Evolutionary conservation across 1,140 invertebrate genomes (phyloP).

Genomic region (Meloidogyne floridensis): DNA sequence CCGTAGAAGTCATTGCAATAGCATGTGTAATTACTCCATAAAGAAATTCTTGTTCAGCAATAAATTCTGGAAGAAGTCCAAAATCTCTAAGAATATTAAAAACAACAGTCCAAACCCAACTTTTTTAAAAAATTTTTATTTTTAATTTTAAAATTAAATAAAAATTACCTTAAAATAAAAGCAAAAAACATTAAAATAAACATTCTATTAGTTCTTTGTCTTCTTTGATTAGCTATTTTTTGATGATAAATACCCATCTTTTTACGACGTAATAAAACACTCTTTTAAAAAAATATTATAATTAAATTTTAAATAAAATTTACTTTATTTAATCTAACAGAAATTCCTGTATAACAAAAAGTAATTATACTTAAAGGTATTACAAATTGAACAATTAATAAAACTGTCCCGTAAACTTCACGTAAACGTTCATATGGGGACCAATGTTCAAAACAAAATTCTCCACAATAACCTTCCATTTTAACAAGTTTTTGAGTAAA

Average conservation of each 20-base stretch:
- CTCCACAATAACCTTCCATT: constrained; percentile 58
- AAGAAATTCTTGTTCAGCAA: constrained; percentile 62
- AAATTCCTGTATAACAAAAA: constrained; percentile 63
- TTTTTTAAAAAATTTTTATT: constrained; percentile 67
- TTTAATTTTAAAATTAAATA: constrained; percentile 55
- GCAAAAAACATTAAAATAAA: constrained; percentile 58
- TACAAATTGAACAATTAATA: constrained; percentile 60
- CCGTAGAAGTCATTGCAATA: constrained; percentile 70
- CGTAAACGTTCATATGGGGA: constrained; percentile 45
- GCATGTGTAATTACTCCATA: constrained; percentile 70
- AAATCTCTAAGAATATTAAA: constrained; percentile 70
- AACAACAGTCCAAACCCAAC: constrained; percentile 70
- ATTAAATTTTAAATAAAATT: not conserved
- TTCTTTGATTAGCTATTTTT: constrained; percentile 52
- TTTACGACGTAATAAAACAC: constrained; percentile 53
- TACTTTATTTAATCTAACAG: constrained; percentile 54
- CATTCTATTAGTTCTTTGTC: constrained; percentile 65
- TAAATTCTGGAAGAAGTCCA: constrained; percentile 63
- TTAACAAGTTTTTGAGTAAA: constrained; percentile 56
- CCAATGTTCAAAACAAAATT: constrained; percentile 61
- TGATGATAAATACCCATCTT: constrained; percentile 54
- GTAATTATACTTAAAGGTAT: constrained; percentile 61
- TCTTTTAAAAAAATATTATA: constrained; percentile 31
- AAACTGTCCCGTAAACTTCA: constrained; percentile 56
- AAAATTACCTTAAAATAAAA: constrained; percentile 26